These are phyloP conservation scores for Mimas tiliae DNA, from an alignment of 2,888 invertebrate species.

Conservation along the genomic window DNA sequence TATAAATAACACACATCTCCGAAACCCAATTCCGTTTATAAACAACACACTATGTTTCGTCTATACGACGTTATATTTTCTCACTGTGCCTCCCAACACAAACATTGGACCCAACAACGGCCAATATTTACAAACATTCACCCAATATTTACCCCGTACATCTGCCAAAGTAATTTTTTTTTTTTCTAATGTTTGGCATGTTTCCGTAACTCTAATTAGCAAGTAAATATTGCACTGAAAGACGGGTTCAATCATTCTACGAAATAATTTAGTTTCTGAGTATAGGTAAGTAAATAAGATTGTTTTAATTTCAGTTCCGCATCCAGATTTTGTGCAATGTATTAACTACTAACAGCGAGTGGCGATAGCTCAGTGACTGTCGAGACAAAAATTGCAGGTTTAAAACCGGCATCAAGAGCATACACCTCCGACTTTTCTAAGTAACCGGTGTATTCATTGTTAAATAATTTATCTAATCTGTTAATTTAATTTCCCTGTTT, in stretches of 20 bases:
- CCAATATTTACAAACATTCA: slow-evolving; percentile 34
- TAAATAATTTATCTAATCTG: too few species aligned
- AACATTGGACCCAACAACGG: slow-evolving; percentile 34
- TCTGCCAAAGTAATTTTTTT: slow-evolving; percentile 45
- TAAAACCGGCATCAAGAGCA: too few species aligned
- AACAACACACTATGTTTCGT: neutral
- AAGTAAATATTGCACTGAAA: slow-evolving; percentile 51
- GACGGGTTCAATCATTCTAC: slow-evolving; percentile 45
- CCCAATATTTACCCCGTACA: slow-evolving; percentile 46
- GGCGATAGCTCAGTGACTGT: too few species aligned
- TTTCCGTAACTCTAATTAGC: slow-evolving; percentile 54
- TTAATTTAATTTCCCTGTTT: too few species aligned
- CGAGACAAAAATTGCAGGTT: too few species aligned
- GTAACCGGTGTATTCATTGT: too few species aligned
- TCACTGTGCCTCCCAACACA: slow-evolving; percentile 22
- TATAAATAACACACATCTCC: neutral
- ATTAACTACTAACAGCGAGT: too few species aligned
- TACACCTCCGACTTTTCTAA: too few species aligned
- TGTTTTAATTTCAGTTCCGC: neutral
- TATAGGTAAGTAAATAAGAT: neutral
- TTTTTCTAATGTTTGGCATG: slow-evolving; percentile 50
- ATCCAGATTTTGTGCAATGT: too few species aligned
- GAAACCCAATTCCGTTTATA: slow-evolving; percentile 8
- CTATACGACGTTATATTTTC: neutral
- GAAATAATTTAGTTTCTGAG: slow-evolving; percentile 37